phyloP scores from a whole-genome alignment of 2,797 vertebrate species.

The Choloepus didactylus region DNA sequence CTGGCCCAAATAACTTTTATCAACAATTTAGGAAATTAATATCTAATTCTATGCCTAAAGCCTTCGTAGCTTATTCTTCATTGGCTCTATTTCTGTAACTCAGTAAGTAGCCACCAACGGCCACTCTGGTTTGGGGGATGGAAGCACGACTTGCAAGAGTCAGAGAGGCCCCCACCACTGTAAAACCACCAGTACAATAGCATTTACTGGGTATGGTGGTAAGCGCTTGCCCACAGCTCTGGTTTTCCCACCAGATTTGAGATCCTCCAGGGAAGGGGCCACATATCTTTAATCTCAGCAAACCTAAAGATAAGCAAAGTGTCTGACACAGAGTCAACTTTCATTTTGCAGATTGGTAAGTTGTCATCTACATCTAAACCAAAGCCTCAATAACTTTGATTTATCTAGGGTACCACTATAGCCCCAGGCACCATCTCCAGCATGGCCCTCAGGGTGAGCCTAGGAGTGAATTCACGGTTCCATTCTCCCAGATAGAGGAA shows the following conservation, averaged over 20 bases:
- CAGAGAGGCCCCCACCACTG: neutral
- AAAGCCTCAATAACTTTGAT: constrained; percentile 17
- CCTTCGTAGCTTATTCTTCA: neutral
- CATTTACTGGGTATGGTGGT: neutral
- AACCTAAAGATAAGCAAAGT: constrained; percentile 45
- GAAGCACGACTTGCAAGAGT: neutral
- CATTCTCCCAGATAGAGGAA: neutral
- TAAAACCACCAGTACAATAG: neutral
- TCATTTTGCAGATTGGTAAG: neutral
- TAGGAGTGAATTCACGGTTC: neutral
- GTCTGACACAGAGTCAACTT: neutral
- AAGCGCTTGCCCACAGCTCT: neutral
- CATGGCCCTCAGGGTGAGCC: neutral
- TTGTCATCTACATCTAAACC: neutral
- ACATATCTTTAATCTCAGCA: constrained; percentile 33
- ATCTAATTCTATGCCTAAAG: neutral
- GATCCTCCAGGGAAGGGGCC: neutral
- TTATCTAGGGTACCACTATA: neutral
- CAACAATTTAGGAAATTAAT: constrained; percentile 18
- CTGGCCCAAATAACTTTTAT: neutral
- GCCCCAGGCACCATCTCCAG: neutral
- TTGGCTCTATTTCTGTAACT: constrained; percentile 25
- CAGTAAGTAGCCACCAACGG: neutral
- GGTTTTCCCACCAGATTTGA: constrained; percentile 4
- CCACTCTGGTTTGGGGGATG: neutral